Conservation (phyloP, 2,113 vertebrate genomes). For the Tachysurus vachellii region DNA sequence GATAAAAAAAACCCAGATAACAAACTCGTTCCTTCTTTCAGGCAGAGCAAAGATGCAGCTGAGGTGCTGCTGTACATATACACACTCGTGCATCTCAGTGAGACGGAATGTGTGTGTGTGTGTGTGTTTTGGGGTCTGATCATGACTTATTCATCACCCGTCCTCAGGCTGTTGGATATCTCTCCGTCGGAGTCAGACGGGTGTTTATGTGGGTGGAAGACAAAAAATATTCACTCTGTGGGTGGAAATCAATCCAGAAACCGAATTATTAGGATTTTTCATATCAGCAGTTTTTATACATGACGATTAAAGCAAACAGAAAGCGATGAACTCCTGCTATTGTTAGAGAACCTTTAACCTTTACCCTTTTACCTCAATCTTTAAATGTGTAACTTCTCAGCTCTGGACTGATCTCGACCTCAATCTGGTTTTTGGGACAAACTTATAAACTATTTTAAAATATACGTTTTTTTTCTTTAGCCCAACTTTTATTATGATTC, state of each 20-base stretch:
- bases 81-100: background rate
- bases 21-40: background rate
- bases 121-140: constrained; percentile 34
- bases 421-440: background rate
- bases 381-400: background rate
- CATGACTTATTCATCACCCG: constrained; percentile 70
- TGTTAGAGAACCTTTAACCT: background rate
- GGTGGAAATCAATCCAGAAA: constrained; percentile 44
- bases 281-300: background rate
- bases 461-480: background rate
- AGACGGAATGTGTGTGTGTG: constrained; percentile 4
- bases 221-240: constrained; percentile 28
- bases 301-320: background rate
- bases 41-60: background rate
- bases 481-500: background rate
- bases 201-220: constrained; percentile 46
- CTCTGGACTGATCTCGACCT: background rate
- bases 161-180: constrained; percentile 51
- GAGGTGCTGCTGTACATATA: background rate
- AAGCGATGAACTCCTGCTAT: background rate
- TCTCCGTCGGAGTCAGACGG: constrained; percentile 63
- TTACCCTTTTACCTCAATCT: background rate
- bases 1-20: background rate
- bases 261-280: background rate
- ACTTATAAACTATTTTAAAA: background rate